phyloP scores from a whole-genome alignment of 2,797 vertebrate genomes.

The Molossus molossus region DNA sequence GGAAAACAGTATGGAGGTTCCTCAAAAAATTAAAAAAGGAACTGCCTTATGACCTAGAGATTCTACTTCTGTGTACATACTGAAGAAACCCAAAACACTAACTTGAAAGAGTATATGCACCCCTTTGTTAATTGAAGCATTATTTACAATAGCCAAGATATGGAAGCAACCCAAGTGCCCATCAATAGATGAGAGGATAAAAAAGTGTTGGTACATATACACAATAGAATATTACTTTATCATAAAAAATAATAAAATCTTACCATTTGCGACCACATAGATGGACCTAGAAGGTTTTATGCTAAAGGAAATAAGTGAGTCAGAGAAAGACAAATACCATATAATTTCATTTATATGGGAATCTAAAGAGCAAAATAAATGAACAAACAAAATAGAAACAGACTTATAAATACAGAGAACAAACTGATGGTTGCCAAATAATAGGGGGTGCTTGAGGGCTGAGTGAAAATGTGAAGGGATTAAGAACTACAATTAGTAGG shows the following conservation, averaged over 20 bases:
- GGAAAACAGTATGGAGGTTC: not conserved
- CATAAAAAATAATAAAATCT: not conserved
- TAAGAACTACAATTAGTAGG: not conserved
- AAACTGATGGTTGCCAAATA: not conserved
- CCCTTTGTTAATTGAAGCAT: not conserved
- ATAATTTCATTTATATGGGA: not conserved
- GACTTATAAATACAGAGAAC: not conserved
- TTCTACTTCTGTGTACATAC: not conserved
- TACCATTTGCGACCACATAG: not conserved
- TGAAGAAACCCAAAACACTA: not conserved
- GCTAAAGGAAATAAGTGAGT: not conserved
- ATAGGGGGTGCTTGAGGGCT: no score
- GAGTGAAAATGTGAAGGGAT: not conserved
- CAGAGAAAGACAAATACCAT: not conserved
- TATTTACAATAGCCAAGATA: not conserved
- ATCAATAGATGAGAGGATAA: not conserved
- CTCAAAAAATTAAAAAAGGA: not conserved
- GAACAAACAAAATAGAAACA: not conserved
- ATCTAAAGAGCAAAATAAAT: not conserved
- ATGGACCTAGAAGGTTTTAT: not conserved
- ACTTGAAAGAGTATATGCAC: not conserved
- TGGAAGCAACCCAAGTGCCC: not conserved
- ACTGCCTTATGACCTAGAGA: not conserved
- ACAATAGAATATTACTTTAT: not conserved
- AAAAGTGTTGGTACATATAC: not conserved